Base-by-base conservation (phyloP, 2,797 vertebrate species). In the Cossypha niveicapilla region DNA sequence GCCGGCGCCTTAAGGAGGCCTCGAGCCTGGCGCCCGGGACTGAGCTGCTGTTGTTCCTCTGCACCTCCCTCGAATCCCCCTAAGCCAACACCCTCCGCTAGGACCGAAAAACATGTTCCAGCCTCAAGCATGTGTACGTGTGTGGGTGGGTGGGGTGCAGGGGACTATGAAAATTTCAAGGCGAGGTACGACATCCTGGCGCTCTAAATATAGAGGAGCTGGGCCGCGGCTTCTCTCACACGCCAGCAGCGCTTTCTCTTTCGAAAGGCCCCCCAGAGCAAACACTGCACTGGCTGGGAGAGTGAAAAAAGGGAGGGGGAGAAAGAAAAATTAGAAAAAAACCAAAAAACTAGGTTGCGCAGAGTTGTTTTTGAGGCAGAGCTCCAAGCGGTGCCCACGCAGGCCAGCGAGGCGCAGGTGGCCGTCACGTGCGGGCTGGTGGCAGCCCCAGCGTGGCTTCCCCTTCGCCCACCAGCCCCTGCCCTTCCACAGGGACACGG, bases 361-460 rank as follows among this genome's bases (percentile, higher is more conserved):
- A 72, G 92, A 63, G 95, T 14, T 93, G 82, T 54, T 93, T 79
- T 79, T 80, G 7, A 48, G 97, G 96, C 97, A 60, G 1, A 17
- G 80, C 63, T 97, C 97, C 97, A 97, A 75, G 93, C 4, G 18
- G 72, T 94, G 97, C 97, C 96, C 96, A 96, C 90, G 37, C 87
- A 94, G 68, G 90, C 25, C 32, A 10, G 70, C 80, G 3, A 86
- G 94, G 93, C 62, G 18, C 97, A 96, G 96, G 96, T 94, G 94
- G 96, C 24, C 30, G 6, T 94, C 96, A 96, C 76, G 24, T 74
- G 95, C 91, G 93, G 95, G 89, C 76, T 91, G 91, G 84, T 63
- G 79, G 94, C 83, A 78, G 93, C 54, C 86, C 90, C 61, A 25
- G 88, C 53, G 30, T 7, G 8, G 70, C 24, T 81, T 93, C 63